These are phyloP conservation scores for Drosophila quadrilineata DNA, from an alignment of 1,140 invertebrate species.

Conservation along the genomic window DNA sequence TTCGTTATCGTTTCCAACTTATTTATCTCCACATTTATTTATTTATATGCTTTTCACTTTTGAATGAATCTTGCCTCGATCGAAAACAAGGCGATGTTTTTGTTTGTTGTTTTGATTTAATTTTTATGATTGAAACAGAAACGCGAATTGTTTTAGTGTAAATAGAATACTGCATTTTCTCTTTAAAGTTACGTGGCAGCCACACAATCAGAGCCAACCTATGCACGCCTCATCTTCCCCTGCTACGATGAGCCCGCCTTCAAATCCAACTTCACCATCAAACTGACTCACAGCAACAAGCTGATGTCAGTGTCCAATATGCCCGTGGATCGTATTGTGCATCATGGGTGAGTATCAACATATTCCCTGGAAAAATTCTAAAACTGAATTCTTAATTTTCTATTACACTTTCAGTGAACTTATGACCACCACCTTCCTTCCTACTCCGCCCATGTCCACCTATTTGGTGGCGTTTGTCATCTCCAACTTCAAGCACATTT, in stretches of 20 bases:
- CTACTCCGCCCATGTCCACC: slow-evolving; percentile 87
- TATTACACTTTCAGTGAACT: slow-evolving; percentile 45
- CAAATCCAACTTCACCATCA: slow-evolving; percentile 87
- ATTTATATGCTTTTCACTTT: slow-evolving; percentile 4
- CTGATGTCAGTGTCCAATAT: slow-evolving; percentile 85
- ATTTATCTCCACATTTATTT: slow-evolving; percentile 12
- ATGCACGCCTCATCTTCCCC: slow-evolving; percentile 91
- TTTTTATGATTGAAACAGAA: background rate
- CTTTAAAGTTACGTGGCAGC: slow-evolving; percentile 86
- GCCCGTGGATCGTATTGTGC: slow-evolving; percentile 58
- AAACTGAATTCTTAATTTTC: too few relatives aligned
- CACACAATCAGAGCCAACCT: slow-evolving; percentile 91
- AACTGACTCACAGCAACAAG: slow-evolving; percentile 82
- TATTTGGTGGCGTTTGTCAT: slow-evolving; percentile 90
- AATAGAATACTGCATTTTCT: background rate
- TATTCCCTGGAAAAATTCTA: too few relatives aligned
- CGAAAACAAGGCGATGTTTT: slow-evolving; percentile 7
- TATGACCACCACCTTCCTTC: slow-evolving; percentile 81
- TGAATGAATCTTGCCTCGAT: slow-evolving; percentile 12
- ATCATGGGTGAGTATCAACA: slow-evolving; percentile 36
- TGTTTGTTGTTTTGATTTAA: slow-evolving; percentile 19
- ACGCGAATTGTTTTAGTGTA: background rate
- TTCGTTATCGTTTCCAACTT: slow-evolving; percentile 41
- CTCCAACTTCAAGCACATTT: slow-evolving; percentile 83
- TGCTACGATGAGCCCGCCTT: slow-evolving; percentile 94